These are phyloP conservation scores for Cephus pygmeus DNA, from an alignment of 2,888 invertebrate genomes.

Conservation along the genomic window DNA sequence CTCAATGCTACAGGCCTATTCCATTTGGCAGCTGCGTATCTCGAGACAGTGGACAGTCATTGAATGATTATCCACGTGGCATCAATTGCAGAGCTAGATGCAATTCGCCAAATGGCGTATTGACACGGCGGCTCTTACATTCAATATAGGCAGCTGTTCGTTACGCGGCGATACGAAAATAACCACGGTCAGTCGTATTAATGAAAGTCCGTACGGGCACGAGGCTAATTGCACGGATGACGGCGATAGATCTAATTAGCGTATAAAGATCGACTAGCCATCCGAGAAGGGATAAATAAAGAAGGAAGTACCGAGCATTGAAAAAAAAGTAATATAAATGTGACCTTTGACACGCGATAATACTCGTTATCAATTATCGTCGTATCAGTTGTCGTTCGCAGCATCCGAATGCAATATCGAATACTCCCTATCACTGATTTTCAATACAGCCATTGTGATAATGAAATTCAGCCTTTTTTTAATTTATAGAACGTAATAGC, in stretches of 20 bases:
- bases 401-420: too few species aligned
- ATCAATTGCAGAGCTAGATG: neutral
- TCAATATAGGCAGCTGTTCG: neutral
- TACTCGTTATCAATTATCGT: neutral
- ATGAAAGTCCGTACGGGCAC: neutral
- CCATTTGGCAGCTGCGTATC: neutral
- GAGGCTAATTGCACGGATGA: neutral
- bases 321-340: neutral
- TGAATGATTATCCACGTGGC: neutral
- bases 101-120: neutral
- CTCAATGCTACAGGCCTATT: neutral
- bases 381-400: neutral
- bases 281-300: neutral
- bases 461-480: too few species aligned
- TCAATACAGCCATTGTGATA: neutral
- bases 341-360: neutral
- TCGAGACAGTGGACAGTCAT: neutral
- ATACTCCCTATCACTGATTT: neutral
- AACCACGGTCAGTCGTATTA: neutral
- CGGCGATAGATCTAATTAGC: neutral
- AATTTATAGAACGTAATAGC: neutral
- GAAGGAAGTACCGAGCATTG: neutral
- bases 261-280: neutral
- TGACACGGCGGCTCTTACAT: neutral
- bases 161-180: neutral